Evolutionary conservation across 2,888 invertebrate genomes (phyloP).

Genomic region (Heliconius ethilla): DNA sequence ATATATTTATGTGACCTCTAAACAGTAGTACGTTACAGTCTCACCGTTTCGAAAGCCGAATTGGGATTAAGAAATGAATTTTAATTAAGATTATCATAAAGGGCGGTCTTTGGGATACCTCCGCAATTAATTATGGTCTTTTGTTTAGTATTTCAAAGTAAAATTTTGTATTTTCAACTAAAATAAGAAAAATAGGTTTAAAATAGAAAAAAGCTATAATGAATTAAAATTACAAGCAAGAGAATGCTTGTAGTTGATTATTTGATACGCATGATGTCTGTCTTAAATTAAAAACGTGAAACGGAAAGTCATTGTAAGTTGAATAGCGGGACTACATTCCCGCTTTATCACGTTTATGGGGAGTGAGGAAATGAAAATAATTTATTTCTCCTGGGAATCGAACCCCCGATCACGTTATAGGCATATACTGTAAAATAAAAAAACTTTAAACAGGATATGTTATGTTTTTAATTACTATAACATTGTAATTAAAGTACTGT

Average conservation of each 20-base stretch:
- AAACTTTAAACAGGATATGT: neutral
- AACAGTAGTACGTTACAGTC: neutral
- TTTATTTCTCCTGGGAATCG: neutral
- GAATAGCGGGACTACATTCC: too few relatives aligned
- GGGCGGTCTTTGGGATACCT: neutral
- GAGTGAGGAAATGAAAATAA: neutral
- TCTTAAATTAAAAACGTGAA: too few relatives aligned
- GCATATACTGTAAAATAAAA: neutral
- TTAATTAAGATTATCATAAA: conserved; percentile 26
- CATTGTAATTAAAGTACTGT: neutral
- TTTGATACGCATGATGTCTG: too few relatives aligned
- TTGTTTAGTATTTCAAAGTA: conserved; percentile 12
- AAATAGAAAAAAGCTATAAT: neutral
- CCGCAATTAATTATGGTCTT: conserved; percentile 13
- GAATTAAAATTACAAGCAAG: neutral
- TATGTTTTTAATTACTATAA: neutral
- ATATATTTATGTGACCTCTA: neutral
- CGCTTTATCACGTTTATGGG: too few relatives aligned
- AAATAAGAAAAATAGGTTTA: neutral
- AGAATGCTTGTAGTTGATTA: too few relatives aligned
- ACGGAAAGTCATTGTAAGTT: too few relatives aligned
- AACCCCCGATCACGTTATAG: neutral
- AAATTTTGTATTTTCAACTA: neutral
- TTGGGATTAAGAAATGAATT: conserved; percentile 24
- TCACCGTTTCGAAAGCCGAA: conserved; percentile 8